Conservation (phyloP, 1,140 invertebrate genomes). For the Venustaconcha ellipsiformis region DNA sequence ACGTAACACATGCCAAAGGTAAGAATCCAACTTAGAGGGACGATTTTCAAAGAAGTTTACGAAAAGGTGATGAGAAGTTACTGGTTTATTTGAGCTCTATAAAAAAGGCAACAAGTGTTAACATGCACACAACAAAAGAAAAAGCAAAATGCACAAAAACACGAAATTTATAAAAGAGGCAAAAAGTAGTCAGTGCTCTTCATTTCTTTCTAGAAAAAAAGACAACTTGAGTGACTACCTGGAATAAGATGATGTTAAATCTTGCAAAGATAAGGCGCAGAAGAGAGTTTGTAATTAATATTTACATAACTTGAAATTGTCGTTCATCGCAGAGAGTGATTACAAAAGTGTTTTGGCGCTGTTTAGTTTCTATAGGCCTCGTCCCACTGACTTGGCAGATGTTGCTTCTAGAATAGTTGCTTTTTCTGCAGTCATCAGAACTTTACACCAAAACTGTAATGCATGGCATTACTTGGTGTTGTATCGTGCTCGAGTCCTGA, state of each 20-base stretch:
- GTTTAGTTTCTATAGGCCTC: conserved; percentile 1
- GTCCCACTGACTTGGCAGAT: neutral
- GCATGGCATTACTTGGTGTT: neutral
- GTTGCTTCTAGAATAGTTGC: conserved; percentile 1
- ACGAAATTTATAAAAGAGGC: neutral
- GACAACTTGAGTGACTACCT: conserved; percentile 11
- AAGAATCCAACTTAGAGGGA: neutral
- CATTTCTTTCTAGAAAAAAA: conserved; percentile 7
- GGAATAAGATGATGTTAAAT: conserved; percentile 1
- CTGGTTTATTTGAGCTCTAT: neutral
- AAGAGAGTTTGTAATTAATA: conserved; percentile 10
- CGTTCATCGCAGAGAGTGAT: neutral
- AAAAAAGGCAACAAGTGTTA: neutral
- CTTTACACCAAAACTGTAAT: neutral
- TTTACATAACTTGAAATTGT: conserved; percentile 4
- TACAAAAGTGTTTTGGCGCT: neutral
- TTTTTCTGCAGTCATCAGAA: conserved; percentile 9
- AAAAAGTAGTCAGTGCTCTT: neutral
- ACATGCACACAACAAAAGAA: neutral
- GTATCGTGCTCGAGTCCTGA: neutral
- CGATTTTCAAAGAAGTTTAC: neutral
- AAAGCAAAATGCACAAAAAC: neutral
- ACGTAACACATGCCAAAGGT: conserved; percentile 1
- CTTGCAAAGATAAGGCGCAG: neutral
- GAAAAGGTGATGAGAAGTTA: conserved; percentile 1